Percentiles rank a stretch among this genome's conserved stretches.
These are phyloP conservation scores for Pelodytes ibericus DNA, from an alignment of 2,797 vertebrate genomes.

Conservation along the genomic window DNA sequence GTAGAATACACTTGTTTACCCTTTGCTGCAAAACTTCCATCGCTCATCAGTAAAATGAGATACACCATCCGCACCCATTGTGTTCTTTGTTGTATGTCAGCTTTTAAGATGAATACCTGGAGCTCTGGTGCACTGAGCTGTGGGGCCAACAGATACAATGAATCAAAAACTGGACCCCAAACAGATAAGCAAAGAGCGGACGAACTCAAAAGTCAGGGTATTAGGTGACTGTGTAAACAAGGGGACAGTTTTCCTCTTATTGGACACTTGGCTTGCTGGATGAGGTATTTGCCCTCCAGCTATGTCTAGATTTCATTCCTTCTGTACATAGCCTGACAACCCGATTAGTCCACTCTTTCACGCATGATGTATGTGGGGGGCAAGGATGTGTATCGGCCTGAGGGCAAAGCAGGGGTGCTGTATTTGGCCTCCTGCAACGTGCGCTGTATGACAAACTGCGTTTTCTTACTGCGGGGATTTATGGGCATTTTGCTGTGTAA, in stretches of 20 bases:
- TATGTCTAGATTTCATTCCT: constrained; percentile 25
- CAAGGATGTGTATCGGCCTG: constrained; percentile 32
- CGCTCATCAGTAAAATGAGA: constrained; percentile 37
- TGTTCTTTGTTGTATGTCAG: constrained; percentile 40
- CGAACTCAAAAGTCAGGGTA: constrained; percentile 33
- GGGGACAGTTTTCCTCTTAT: constrained; percentile 27
- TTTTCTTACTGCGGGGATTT: no score
- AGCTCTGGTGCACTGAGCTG: constrained; percentile 50
- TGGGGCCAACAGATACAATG: constrained; percentile 50
- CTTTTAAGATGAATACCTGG: constrained; percentile 36
- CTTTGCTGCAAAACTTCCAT: constrained; percentile 21
- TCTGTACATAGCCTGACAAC: constrained; percentile 1
- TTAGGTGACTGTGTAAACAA: constrained; percentile 49
- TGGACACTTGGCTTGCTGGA: constrained; percentile 23
- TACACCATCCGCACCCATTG: constrained; percentile 41
- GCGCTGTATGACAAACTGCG: no score
- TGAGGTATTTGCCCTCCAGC: constrained; percentile 50
- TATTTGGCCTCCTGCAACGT: no score
- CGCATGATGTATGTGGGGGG: constrained; percentile 19
- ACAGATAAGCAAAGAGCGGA: constrained; percentile 46
- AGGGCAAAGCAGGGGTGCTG: background rate
- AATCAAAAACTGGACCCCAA: constrained; percentile 44
- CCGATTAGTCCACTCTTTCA: constrained; percentile 10
- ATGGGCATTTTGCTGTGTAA: no score
- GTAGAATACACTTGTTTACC: background rate